Conservation (phyloP, 2,888 invertebrate genomes). For the Octodonta nipae region DNA sequence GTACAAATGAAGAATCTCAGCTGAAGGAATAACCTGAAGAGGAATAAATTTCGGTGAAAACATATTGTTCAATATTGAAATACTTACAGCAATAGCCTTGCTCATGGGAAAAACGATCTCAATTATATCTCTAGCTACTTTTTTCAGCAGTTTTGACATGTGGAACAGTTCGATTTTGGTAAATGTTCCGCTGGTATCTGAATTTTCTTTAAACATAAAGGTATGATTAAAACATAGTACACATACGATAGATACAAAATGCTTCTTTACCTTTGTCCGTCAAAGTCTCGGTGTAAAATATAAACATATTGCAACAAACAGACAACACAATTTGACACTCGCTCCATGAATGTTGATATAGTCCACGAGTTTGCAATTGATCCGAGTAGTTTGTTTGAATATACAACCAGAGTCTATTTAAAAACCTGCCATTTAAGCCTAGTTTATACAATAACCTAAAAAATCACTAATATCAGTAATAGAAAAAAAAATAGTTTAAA, state of each 20-base stretch:
- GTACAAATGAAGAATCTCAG: conserved; percentile 31
- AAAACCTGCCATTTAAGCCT: conserved; percentile 30
- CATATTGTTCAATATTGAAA: conserved; percentile 5
- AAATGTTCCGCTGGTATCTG: conserved; percentile 34
- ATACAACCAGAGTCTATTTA: conserved; percentile 30
- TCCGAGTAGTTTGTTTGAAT: conserved; percentile 22
- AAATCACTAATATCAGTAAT: conserved; percentile 4
- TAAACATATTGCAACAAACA: conserved; percentile 36
- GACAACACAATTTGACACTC: conserved; percentile 30
- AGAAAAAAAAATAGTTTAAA: too few relatives aligned
- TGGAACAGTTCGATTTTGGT: conserved; percentile 26
- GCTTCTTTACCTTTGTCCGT: conserved; percentile 32
- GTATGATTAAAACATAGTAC: too few relatives aligned
- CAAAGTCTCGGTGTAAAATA: conserved; percentile 34
- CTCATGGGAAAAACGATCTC: conserved; percentile 37
- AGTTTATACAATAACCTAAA: conserved; percentile 31
- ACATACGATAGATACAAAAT: conserved; percentile 4
- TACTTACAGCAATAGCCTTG: conserved; percentile 27
- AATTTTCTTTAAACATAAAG: conserved; percentile 25
- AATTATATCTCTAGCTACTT: conserved; percentile 30
- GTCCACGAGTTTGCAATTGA: conserved; percentile 24
- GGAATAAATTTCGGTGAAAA: background rate
- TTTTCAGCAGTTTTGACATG: conserved; percentile 32
- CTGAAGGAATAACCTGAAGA: conserved; percentile 10
- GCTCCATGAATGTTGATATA: conserved; percentile 27